Evolutionary conservation across 2,797 vertebrate genomes (phyloP), one percentile per base, ranked within the genome.

Genomic region (Thripadectes ignobilis): DNA sequence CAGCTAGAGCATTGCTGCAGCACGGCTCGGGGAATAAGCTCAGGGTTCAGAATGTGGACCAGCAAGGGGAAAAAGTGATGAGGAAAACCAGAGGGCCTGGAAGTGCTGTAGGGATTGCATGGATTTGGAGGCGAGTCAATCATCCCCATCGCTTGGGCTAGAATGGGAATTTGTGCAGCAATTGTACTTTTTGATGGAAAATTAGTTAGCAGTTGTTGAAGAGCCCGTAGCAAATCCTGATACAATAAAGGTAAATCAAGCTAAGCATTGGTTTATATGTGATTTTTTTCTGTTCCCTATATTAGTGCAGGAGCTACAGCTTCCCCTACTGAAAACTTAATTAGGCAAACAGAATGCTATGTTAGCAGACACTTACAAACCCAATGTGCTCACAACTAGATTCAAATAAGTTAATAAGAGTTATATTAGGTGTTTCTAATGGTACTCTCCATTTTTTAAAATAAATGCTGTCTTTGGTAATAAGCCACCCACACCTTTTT

Each of bases 401-500:
- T 90, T 92, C 87, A 96, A 67, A 91, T 92, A 95, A 96, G 85
- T 94, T 93, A 96, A 92, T 93, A 95, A 79, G 89, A 79, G 93
- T 96, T 89, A 96, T 92, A 96, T 97, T 93, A 67, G 95, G 89
- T 95, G 89, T 97, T 97, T 93, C 93, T 96, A 94, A 96, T 94
- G 94, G 93, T 89, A 45, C 80, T 86, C 73, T 72, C 48, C 6
- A 32, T 88, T 97, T 69, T 93, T 95, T 23, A 19, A 87, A 85
- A 67, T 63, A 80, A 92, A 76, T 69, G 78, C 85, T 80, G 78
- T 74, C 94, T 92, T 95, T 92, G 86, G 68, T 88, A 96, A 89
- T 89, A 93, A 87, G 63, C 68, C 59, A 61, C 88, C 74, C 54
- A 51, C 74, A 93, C 77, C 86, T 93, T 95, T 90, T 94, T 79